phyloP scores from a whole-genome alignment of 1,140 invertebrate species.

The Agrypnia vestita region DNA sequence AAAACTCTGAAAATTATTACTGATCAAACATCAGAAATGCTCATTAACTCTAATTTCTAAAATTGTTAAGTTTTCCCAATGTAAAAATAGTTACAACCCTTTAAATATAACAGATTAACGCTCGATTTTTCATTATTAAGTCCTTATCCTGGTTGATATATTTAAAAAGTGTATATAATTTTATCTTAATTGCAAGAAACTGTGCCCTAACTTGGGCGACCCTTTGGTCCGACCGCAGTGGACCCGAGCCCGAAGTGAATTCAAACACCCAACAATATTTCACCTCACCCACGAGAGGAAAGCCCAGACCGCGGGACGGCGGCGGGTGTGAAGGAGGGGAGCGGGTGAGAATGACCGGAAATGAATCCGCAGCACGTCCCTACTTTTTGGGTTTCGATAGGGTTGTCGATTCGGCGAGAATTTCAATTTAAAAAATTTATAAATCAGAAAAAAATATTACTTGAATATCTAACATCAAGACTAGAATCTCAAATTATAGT shows the following conservation, averaged over 20 bases:
- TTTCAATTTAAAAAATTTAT: not conserved
- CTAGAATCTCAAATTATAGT: too few relatives aligned
- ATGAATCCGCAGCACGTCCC: conserved; percentile 50
- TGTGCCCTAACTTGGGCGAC: conserved; percentile 3
- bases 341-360: conserved; percentile 44
- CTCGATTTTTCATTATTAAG: too few relatives aligned
- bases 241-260: conserved; percentile 44
- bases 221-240: conserved; percentile 13
- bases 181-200: too few relatives aligned
- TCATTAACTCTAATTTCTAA: too few relatives aligned
- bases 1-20: too few relatives aligned
- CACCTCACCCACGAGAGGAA: conserved; percentile 40
- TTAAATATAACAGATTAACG: too few relatives aligned
- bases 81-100: too few relatives aligned
- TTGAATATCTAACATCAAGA: too few relatives aligned
- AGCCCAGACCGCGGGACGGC: conserved; percentile 2
- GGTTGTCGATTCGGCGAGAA: not conserved
- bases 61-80: too few relatives aligned
- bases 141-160: too few relatives aligned
- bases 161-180: too few relatives aligned
- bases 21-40: too few relatives aligned
- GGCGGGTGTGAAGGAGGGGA: not conserved
- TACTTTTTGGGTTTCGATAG: conserved; percentile 1
- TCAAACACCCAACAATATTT: conserved; percentile 55
- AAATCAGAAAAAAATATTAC: not conserved